Evolutionary conservation across 2,113 vertebrate species (phyloP).

Genomic region (Phodopus roborovskii): DNA sequence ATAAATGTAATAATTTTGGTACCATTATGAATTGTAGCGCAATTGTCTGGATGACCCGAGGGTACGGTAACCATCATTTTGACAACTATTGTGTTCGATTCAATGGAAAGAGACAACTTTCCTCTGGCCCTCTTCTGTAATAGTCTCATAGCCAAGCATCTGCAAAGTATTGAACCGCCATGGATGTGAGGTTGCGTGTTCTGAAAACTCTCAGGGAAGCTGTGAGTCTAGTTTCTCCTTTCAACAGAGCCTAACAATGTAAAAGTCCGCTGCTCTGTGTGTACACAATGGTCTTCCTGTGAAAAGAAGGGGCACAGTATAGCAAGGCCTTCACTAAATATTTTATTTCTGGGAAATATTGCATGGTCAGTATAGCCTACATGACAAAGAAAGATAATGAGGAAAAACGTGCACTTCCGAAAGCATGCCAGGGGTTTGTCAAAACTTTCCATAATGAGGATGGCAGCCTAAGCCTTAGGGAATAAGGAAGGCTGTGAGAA

Average conservation of each 20-base stretch:
- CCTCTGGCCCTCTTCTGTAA: constrained; percentile 28
- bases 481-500: not conserved
- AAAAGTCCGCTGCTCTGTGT: not conserved
- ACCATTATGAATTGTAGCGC: not conserved
- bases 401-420: no score
- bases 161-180: not conserved
- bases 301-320: not conserved
- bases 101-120: constrained; percentile 22
- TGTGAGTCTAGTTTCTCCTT: constrained; percentile 36
- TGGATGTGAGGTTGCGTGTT: constrained; percentile 27
- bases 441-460: not conserved
- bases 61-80: not conserved
- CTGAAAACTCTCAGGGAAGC: constrained; percentile 24
- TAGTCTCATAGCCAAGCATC: constrained; percentile 20
- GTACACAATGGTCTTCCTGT: not conserved
- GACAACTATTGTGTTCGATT: not conserved
- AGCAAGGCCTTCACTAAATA: not conserved
- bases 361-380: not conserved
- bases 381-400: not conserved
- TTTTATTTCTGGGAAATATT: not conserved
- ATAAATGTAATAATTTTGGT: not conserved
- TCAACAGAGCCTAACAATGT: not conserved
- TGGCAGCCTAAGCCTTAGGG: not conserved
- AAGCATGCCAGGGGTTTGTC: not conserved
- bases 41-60: not conserved